Conservation (phyloP, 2,113 vertebrate genomes). For the Symphodus melops region DNA sequence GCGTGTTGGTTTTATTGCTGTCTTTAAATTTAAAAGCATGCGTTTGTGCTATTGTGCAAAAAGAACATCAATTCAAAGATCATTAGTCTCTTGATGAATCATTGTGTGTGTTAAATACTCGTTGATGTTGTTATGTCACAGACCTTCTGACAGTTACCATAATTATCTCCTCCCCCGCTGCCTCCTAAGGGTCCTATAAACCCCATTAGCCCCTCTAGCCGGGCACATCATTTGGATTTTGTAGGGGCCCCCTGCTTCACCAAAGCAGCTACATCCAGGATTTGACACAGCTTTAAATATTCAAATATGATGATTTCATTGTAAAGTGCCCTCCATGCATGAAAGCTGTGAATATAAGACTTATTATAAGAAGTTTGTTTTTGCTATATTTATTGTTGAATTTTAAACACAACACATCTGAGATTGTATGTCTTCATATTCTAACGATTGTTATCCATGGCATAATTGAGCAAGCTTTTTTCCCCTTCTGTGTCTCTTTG, state of each 20-base stretch:
- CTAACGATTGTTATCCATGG: constrained; percentile 35
- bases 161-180: constrained; percentile 50
- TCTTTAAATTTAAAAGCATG: not conserved
- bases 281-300: constrained; percentile 57
- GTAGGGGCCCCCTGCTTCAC: constrained; percentile 27
- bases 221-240: constrained; percentile 56
- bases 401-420: constrained; percentile 24
- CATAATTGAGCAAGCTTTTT: constrained; percentile 46
- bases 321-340: constrained; percentile 24
- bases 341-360: constrained; percentile 17
- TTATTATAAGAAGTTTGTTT: constrained; percentile 31
- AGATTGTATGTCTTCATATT: constrained; percentile 23
- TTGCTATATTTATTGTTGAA: constrained; percentile 17
- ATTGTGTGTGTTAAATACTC: constrained; percentile 45
- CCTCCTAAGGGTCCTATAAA: constrained; percentile 73
- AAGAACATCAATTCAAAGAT: constrained; percentile 21
- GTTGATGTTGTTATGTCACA: constrained; percentile 55
- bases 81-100: constrained; percentile 50
- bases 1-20: too few species aligned
- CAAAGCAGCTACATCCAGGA: constrained; percentile 35
- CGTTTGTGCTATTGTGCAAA: not conserved
- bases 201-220: constrained; percentile 68
- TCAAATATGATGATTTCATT: constrained; percentile 61
- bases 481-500: constrained; percentile 48
- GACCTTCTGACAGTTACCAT: constrained; percentile 59